phyloP scores from a whole-genome alignment of 2,888 invertebrate genomes.

The Torymus aiolomorphi region DNA sequence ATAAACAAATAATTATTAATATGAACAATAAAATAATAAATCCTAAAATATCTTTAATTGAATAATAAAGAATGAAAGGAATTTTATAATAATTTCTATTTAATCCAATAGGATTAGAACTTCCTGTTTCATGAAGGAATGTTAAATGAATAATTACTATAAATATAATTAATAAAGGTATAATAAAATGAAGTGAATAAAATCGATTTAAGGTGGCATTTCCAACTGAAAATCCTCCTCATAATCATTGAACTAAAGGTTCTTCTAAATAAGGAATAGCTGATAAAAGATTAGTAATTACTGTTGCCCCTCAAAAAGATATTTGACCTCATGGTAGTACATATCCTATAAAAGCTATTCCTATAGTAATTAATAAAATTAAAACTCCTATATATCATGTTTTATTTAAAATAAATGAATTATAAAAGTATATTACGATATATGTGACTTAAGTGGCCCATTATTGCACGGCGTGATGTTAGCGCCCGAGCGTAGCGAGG shows the following conservation, averaged over 20 bases:
- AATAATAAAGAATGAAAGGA: constrained; percentile 82
- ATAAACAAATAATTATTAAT: constrained; percentile 77
- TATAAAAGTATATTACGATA: too few relatives aligned
- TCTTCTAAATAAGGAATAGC: too few relatives aligned
- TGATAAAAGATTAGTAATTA: too few relatives aligned
- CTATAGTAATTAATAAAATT: constrained; percentile 83
- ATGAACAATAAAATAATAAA: constrained; percentile 78
- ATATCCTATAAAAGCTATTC: constrained; percentile 86
- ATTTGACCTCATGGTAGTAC: constrained; percentile 86
- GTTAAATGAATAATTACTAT: constrained; percentile 87
- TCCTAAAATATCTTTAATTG: constrained; percentile 81
- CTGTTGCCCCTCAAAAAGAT: too few relatives aligned
- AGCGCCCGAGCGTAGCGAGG: too few relatives aligned
- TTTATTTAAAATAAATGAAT: constrained; percentile 80
- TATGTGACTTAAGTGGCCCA: too few relatives aligned
- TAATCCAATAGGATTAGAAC: constrained; percentile 82
- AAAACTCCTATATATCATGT: constrained; percentile 83
- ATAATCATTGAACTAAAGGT: too few relatives aligned
- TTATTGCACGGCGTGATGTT: too few relatives aligned
- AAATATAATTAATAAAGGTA: too few relatives aligned
- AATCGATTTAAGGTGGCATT: too few relatives aligned
- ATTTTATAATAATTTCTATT: constrained; percentile 83
- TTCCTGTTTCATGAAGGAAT: constrained; percentile 83
- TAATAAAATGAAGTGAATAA: constrained; percentile 91
- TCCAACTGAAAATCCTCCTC: too few relatives aligned